Conservation (phyloP, 1,140 invertebrate genomes). For the Yoshiicerus persimilis region DNA sequence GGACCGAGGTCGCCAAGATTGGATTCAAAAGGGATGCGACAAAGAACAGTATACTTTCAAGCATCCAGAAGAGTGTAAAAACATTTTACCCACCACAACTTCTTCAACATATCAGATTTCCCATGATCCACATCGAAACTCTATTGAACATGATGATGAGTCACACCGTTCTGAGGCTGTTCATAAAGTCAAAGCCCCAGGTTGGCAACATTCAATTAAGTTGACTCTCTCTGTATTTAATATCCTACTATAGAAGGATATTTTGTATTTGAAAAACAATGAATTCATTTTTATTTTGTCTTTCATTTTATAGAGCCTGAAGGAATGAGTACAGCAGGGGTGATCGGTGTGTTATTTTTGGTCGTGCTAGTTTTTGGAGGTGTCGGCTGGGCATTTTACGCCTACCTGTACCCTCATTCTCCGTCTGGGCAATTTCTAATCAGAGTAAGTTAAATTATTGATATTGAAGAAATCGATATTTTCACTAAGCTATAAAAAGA, state of each 20-base stretch:
- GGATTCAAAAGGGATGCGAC: constrained; percentile 76
- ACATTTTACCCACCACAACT: background rate
- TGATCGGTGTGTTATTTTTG: constrained; percentile 68
- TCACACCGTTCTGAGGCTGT: background rate
- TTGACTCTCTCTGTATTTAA: no score
- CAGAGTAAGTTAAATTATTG: constrained; percentile 67
- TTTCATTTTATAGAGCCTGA: background rate
- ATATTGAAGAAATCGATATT: no score
- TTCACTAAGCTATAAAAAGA: no score
- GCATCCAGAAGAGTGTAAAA: constrained; percentile 52
- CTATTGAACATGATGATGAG: background rate
- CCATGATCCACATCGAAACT: constrained; percentile 19
- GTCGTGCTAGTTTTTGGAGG: constrained; percentile 63
- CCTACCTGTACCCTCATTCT: constrained; percentile 93
- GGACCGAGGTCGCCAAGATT: constrained; percentile 80
- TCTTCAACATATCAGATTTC: constrained; percentile 50
- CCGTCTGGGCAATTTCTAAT: constrained; percentile 94
- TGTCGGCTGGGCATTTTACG: constrained; percentile 81
- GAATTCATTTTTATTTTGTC: background rate
- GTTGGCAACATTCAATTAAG: background rate
- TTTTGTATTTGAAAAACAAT: background rate
- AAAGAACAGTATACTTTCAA: constrained; percentile 53
- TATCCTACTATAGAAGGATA: background rate
- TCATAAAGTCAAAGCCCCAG: background rate
- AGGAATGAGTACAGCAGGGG: constrained; percentile 59